These are phyloP conservation scores for Amazona guildingii DNA, from an alignment of 2,113 vertebrate species.

Conservation along the genomic window DNA sequence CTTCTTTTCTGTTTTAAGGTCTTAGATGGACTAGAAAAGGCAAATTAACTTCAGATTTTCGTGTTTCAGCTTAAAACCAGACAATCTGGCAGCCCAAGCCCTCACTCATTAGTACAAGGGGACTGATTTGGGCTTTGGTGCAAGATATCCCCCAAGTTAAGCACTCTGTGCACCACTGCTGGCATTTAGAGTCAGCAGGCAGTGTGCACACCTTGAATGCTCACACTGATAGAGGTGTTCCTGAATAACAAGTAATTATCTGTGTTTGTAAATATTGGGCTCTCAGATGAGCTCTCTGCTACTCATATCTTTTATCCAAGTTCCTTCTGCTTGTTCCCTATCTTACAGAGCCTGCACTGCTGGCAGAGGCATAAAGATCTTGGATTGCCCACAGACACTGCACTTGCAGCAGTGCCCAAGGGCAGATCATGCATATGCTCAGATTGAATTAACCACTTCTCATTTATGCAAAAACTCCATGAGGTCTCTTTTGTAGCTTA, in stretches of 20 bases:
- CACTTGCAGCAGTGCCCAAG: rapidly evolving
- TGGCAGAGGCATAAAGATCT: rapidly evolving
- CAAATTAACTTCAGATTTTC: neutral
- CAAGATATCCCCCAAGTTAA: neutral
- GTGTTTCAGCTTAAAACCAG: neutral
- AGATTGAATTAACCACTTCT: neutral
- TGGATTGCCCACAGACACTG: neutral
- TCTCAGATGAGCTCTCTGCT: neutral
- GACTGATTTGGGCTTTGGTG: neutral
- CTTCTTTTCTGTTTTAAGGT: neutral
- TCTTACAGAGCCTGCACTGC: neutral
- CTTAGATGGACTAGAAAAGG: neutral
- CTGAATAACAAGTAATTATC: too few relatives aligned
- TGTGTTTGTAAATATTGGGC: rapidly evolving
- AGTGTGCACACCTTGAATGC: rapidly evolving
- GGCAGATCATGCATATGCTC: rapidly evolving
- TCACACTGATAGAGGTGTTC: neutral
- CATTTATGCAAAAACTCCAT: neutral
- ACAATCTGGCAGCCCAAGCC: neutral
- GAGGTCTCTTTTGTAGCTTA: neutral
- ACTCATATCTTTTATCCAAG: too few relatives aligned
- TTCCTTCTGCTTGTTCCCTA: neutral
- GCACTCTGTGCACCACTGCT: neutral
- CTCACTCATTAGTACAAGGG: neutral
- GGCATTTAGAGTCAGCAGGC: neutral